Percentiles rank a stretch among this genome's conserved stretches.
Evolutionary conservation across 2,113 vertebrate genomes (phyloP).

Genomic region (Axis porcinus): DNA sequence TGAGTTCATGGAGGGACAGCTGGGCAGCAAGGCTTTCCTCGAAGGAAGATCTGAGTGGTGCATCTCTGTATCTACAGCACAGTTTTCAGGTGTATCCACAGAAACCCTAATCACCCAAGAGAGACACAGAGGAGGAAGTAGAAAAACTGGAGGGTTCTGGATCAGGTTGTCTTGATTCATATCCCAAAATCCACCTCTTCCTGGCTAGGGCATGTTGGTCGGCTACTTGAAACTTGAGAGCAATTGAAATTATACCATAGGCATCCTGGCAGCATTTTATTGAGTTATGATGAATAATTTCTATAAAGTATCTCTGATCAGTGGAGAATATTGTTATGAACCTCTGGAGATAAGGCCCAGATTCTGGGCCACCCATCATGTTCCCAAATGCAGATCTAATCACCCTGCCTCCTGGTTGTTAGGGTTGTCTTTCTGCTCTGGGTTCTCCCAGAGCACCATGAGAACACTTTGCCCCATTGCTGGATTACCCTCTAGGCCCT

Average conservation of each 20-base stretch:
- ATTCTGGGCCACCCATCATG: background rate
- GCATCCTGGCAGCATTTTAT: background rate
- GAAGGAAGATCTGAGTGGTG: accelerated
- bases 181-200: background rate
- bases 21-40: background rate
- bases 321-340: background rate
- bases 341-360: background rate
- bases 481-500: no score
- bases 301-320: background rate
- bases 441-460: accelerated
- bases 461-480: background rate
- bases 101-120: background rate
- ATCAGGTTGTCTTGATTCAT: background rate
- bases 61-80: background rate
- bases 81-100: background rate
- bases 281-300: background rate
- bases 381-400: background rate
- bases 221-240: background rate
- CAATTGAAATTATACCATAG: background rate
- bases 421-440: background rate
- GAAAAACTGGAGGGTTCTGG: background rate
- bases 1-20: background rate
- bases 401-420: background rate
- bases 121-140: background rate
- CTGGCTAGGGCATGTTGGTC: background rate